A percentile compares a stretch with the other conserved stretches of the same genome.
These are phyloP conservation scores for Parasteatoda lunata DNA, from an alignment of 2,888 invertebrate genomes.

Conservation along the genomic window DNA sequence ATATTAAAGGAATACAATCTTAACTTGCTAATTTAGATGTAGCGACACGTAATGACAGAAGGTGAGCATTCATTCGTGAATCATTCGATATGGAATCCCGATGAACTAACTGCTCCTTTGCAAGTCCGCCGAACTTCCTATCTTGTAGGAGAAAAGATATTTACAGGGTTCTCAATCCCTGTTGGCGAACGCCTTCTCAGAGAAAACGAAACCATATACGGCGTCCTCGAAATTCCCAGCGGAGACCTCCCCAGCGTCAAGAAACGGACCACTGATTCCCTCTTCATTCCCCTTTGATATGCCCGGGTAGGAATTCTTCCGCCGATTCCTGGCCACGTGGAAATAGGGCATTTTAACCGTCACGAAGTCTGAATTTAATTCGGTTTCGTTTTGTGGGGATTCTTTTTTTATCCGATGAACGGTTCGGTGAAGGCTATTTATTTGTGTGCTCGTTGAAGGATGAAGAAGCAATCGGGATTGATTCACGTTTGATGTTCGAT, in stretches of 20 bases:
- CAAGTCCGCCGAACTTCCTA: neutral
- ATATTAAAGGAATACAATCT: too few relatives aligned
- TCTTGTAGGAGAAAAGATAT: slow-evolving; percentile 10
- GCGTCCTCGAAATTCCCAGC: neutral
- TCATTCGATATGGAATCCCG: too few relatives aligned
- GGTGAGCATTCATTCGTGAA: too few relatives aligned
- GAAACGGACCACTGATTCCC: slow-evolving; percentile 12
- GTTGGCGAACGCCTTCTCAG: neutral
- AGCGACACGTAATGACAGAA: too few relatives aligned
- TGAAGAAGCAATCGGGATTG: neutral
- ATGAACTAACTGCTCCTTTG: neutral
- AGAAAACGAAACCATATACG: slow-evolving; percentile 21
- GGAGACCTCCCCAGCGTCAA: neutral
- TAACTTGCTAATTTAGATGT: too few relatives aligned
- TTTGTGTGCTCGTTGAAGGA: neutral
- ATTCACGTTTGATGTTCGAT: neutral
- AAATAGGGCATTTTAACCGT: neutral
- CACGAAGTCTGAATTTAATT: neutral
- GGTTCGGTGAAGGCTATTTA: slow-evolving; percentile 6
- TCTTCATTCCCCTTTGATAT: neutral
- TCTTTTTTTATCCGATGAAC: neutral
- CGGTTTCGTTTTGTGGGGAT: neutral
- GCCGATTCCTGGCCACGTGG: neutral
- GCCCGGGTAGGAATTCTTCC: slow-evolving; percentile 16
- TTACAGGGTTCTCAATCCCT: slow-evolving; percentile 1